A percentile compares a stretch with the other conserved stretches of the same genome.
Conservation (phyloP, 2,888 invertebrate species). For the Saturnia japonica region DNA sequence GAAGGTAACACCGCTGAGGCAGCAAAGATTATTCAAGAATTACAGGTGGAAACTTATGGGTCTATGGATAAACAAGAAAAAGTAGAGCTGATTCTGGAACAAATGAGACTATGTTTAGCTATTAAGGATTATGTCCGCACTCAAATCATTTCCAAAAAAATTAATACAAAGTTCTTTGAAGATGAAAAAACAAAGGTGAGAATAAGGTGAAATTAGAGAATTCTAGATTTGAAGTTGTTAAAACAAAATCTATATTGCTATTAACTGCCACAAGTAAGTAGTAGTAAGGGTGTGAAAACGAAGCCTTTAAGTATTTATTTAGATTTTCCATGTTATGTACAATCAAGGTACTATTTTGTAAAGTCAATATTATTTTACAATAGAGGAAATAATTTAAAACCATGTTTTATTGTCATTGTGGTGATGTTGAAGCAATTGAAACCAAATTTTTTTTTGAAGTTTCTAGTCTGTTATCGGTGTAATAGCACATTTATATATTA, state of each 20-base stretch:
- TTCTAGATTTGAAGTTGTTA: not conserved
- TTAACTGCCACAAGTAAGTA: not conserved
- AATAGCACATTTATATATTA: no score
- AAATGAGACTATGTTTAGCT: constrained; percentile 97
- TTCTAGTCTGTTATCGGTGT: no score
- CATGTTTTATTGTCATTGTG: no score
- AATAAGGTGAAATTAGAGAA: not conserved
- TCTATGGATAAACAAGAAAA: constrained; percentile 99
- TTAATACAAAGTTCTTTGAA: constrained; percentile 98
- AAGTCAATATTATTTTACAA: no score
- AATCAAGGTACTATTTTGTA: no score
- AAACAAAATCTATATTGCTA: not conserved
- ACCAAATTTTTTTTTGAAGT: no score
- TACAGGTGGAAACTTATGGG: constrained; percentile 98
- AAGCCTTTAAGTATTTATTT: no score
- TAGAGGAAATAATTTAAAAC: no score
- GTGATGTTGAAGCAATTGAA: no score
- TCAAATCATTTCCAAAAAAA: constrained; percentile 99
- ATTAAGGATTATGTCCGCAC: constrained; percentile 98
- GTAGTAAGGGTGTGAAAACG: not conserved
- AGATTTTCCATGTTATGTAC: no score
- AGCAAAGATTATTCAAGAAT: constrained; percentile 95
- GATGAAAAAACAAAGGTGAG: constrained; percentile 86
- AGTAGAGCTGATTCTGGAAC: constrained; percentile 97
- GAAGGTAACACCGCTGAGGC: constrained; percentile 94